A percentile compares a stretch with the other conserved stretches of the same genome.
Evolutionary conservation across 2,113 vertebrate genomes (phyloP).

Genomic region (Vicugna pacos): DNA sequence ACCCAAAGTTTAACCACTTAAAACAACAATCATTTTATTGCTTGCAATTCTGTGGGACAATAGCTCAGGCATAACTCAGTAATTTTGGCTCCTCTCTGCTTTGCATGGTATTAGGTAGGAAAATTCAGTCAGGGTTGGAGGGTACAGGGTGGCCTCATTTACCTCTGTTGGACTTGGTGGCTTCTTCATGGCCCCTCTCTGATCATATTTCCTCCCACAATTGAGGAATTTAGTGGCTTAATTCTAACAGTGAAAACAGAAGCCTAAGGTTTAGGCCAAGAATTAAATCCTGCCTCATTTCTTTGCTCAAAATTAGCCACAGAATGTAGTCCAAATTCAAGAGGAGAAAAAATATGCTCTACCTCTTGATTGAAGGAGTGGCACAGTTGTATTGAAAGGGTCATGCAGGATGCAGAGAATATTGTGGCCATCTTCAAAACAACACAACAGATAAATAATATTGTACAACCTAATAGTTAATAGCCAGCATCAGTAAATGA

Average conservation of each 20-base stretch:
- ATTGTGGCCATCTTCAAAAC: not conserved
- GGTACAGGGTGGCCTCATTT: not conserved
- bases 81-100: not conserved
- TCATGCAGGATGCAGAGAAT: too few species aligned
- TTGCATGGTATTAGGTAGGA: not conserved
- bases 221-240: not conserved
- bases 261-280: not conserved
- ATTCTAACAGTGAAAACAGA: not conserved
- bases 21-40: not conserved
- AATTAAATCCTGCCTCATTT: not conserved
- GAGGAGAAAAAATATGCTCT: not conserved
- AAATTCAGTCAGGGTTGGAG: not conserved
- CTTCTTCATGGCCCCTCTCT: not conserved
- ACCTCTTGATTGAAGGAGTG: not conserved
- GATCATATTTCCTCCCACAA: not conserved
- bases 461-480: not conserved
- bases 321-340: not conserved
- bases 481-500: not conserved
- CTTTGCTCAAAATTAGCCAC: not conserved
- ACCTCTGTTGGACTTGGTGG: not conserved
- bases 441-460: not conserved
- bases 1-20: not conserved
- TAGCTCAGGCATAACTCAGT: not conserved
- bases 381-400: not conserved
- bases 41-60: not conserved